Conservation (phyloP, 1,140 invertebrate genomes). For the Bilobella aurantiaca region DNA sequence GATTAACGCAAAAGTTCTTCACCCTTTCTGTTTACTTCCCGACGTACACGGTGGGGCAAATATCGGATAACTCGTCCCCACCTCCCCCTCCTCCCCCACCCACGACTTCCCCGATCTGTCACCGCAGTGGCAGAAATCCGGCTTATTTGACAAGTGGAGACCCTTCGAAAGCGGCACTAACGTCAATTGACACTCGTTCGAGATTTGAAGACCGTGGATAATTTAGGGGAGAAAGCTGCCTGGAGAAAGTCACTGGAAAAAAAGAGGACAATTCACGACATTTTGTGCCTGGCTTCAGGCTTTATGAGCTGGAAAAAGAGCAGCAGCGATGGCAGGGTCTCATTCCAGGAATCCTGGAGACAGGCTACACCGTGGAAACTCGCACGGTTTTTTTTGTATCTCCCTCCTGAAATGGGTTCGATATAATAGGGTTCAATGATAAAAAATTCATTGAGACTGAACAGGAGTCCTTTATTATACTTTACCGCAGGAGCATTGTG, state of each 20-base stretch:
- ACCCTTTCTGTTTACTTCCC: slow-evolving; percentile 9
- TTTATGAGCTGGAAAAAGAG: slow-evolving; percentile 31
- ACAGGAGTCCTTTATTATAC: background rate
- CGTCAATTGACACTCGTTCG: background rate
- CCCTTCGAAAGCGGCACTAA: no score
- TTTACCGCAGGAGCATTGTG: background rate
- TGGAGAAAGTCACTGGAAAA: background rate
- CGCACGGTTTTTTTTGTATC: background rate
- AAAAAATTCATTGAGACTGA: slow-evolving; percentile 1
- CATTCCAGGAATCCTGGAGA: no score
- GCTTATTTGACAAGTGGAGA: no score
- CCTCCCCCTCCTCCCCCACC: background rate
- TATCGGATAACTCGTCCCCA: no score
- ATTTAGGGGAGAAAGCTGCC: background rate
- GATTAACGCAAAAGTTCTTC: slow-evolving; percentile 21
- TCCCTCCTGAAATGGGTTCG: background rate
- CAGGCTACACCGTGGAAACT: no score
- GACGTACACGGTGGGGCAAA: no score
- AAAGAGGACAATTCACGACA: slow-evolving; percentile 31
- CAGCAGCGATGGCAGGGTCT: background rate
- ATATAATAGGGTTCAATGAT: background rate
- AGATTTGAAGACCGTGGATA: background rate
- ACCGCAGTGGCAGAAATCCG: slow-evolving; percentile 5
- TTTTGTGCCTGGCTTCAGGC: slow-evolving; percentile 29
- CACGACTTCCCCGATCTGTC: background rate